phyloP scores from a whole-genome alignment of 92 coral and sea anemone genomes.

The Montipora capitata region DNA sequence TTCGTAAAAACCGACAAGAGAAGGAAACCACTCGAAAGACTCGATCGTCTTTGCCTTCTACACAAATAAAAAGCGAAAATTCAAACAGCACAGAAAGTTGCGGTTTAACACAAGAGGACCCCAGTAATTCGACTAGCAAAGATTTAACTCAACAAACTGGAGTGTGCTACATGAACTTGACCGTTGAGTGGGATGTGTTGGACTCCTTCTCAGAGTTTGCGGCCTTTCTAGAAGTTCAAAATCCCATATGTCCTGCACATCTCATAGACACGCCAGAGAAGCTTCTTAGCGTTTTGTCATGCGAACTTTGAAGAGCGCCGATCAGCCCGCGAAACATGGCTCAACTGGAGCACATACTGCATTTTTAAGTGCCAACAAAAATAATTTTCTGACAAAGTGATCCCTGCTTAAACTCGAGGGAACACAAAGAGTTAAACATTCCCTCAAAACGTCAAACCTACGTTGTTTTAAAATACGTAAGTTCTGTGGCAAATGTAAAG shows the following conservation, averaged over 20 bases:
- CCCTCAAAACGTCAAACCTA: not conserved
- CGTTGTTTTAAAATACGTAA: not conserved
- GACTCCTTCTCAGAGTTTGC: slow-evolving; percentile 98
- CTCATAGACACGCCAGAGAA: slow-evolving; percentile 97
- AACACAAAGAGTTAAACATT: not conserved
- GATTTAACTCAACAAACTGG: slow-evolving; percentile 24
- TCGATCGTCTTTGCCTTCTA: slow-evolving; percentile 56
- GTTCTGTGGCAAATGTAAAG: too few relatives aligned
- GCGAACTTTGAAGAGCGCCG: slow-evolving; percentile 49
- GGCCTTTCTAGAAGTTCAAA: slow-evolving; percentile 88
- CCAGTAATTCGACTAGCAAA: not conserved
- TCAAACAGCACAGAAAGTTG: slow-evolving; percentile 40
- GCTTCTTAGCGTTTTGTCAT: slow-evolving; percentile 89
- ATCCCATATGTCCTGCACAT: slow-evolving; percentile 99
- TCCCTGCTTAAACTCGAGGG: too few relatives aligned
- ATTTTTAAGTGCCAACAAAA: not conserved
- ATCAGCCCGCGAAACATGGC: too few relatives aligned
- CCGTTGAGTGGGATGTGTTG: slow-evolving; percentile 92
- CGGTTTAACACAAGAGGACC: slow-evolving; percentile 19
- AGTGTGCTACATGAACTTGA: slow-evolving; percentile 45
- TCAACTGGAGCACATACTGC: too few relatives aligned
- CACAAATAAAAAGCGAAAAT: slow-evolving; percentile 62
- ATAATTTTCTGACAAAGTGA: too few relatives aligned
- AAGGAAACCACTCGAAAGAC: slow-evolving; percentile 25
- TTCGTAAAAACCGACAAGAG: slow-evolving; percentile 38